Evolutionary conservation across 2,888 invertebrate species (phyloP).

Genomic region (Rhamphomyia laevipes): DNA sequence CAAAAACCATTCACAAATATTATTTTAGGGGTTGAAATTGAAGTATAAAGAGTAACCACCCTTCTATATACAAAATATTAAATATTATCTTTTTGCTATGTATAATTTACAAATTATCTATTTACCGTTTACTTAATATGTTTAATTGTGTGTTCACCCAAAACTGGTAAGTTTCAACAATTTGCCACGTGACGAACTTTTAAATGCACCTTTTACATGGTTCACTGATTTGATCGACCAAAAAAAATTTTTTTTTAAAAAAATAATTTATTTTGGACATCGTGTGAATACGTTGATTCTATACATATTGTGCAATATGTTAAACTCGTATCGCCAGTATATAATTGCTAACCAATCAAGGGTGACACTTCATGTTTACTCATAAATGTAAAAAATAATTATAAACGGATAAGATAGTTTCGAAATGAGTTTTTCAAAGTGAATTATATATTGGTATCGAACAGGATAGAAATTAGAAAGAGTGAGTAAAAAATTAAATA

Average conservation of each 20-base stretch:
- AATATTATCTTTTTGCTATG: too few species aligned
- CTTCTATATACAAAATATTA: not conserved
- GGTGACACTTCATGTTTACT: too few species aligned
- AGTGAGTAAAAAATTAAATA: too few species aligned
- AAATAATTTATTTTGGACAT: not conserved
- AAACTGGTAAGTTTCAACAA: not conserved
- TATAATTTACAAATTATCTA: not conserved
- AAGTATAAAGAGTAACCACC: not conserved
- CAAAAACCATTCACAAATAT: too few species aligned
- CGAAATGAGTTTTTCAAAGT: too few species aligned
- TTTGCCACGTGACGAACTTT: conserved; percentile 23
- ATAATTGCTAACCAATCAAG: too few species aligned
- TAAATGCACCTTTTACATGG: conserved; percentile 25
- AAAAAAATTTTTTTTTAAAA: not conserved
- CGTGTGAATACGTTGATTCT: not conserved
- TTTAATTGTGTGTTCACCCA: too few species aligned
- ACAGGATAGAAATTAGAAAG: too few species aligned
- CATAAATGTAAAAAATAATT: too few species aligned
- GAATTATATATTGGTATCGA: too few species aligned
- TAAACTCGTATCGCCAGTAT: too few species aligned
- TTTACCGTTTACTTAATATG: not conserved
- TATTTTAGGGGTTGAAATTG: not conserved
- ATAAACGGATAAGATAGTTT: too few species aligned
- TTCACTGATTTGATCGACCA: conserved; percentile 14
- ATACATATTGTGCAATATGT: not conserved